Conservation (phyloP, 2,888 invertebrate species). For the Loripinus fragilis region DNA sequence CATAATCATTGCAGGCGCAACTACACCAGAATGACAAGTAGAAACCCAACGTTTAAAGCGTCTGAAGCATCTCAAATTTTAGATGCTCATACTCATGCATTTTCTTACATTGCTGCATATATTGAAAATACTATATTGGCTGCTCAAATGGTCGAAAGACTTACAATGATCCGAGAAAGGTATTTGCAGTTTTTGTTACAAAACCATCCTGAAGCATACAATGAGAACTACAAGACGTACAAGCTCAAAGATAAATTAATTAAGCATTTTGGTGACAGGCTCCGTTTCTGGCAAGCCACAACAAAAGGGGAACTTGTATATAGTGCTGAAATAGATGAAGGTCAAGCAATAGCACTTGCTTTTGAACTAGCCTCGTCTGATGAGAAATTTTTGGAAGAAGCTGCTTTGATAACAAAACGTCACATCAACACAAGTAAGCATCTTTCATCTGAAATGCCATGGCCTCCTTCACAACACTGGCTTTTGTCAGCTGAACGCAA, state of each 20-base stretch:
- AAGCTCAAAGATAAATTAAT: constrained; percentile 36
- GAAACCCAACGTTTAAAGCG: neutral
- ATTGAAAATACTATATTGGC: constrained; percentile 9
- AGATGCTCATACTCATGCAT: constrained; percentile 22
- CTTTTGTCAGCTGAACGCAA: constrained; percentile 1
- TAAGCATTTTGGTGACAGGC: constrained; percentile 19
- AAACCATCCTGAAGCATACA: constrained; percentile 21
- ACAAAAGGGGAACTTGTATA: constrained; percentile 29
- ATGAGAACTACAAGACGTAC: constrained; percentile 30
- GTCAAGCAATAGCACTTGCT: constrained; percentile 28
- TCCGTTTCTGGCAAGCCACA: constrained; percentile 29
- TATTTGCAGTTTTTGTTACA: constrained; percentile 24
- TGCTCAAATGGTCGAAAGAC: constrained; percentile 21
- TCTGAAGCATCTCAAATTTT: constrained; percentile 4
- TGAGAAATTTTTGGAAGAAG: constrained; percentile 20
- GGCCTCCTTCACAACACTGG: constrained; percentile 22
- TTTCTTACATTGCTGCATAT: constrained; percentile 18
- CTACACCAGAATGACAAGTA: neutral
- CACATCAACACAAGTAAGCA: neutral
- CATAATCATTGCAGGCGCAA: neutral
- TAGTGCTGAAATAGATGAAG: constrained; percentile 21
- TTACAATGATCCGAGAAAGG: constrained; percentile 37
- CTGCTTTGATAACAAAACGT: constrained; percentile 20
- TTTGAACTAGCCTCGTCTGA: constrained; percentile 9
- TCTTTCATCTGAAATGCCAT: constrained; percentile 15